Conservation (phyloP, 2,888 invertebrate genomes). For the Andrena haemorrhoa region DNA sequence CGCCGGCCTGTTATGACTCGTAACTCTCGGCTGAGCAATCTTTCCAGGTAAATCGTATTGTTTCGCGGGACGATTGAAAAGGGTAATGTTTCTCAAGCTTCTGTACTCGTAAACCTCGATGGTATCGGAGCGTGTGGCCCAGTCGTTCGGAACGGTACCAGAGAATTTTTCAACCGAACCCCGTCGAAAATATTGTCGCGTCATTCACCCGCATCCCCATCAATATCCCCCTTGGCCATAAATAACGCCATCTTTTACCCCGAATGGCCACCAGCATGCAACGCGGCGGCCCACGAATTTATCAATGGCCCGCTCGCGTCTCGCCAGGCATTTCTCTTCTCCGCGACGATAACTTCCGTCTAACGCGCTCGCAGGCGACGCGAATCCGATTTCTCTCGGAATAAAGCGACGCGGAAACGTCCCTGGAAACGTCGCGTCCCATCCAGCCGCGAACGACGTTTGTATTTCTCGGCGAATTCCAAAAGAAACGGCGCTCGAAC, state of each 20-base stretch:
- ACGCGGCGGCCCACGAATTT: constrained; percentile 42
- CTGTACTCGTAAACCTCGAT: not conserved
- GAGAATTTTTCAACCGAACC: constrained; percentile 2
- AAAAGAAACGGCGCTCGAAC: not conserved
- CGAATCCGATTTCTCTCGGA: constrained; percentile 6
- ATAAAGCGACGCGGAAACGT: not conserved
- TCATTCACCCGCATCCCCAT: constrained; percentile 49
- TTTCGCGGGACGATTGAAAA: not conserved
- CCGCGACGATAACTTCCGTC: not conserved
- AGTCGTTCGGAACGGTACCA: not conserved
- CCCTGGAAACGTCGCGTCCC: not conserved
- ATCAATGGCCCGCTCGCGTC: constrained; percentile 49
- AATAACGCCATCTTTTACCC: constrained; percentile 31
- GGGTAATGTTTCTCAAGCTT: not conserved
- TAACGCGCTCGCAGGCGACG: not conserved
- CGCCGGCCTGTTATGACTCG: not conserved
- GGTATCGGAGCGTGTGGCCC: not conserved
- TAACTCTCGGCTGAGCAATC: not conserved
- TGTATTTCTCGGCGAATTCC: not conserved
- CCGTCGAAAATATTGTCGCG: constrained; percentile 3
- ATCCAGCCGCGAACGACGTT: not conserved
- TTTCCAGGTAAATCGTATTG: not conserved
- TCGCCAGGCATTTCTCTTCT: constrained; percentile 4
- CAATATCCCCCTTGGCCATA: constrained; percentile 38
- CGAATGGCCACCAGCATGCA: constrained; percentile 31